Evolutionary conservation across 2,888 invertebrate genomes (phyloP).

Genomic region (Dascillus cervinus): DNA sequence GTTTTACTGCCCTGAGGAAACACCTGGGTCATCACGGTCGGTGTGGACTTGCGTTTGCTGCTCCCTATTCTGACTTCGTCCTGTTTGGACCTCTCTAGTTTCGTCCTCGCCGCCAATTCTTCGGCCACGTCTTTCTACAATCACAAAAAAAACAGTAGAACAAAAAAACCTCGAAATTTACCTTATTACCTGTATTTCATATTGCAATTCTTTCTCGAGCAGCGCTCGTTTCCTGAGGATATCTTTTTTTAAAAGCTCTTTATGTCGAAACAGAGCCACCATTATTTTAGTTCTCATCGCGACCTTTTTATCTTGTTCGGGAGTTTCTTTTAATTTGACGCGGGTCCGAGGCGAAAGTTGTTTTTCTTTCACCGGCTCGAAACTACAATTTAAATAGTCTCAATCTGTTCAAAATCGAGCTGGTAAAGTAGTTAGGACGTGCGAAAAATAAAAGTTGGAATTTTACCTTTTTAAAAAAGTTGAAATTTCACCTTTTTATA

Average conservation of each 20-base stretch:
- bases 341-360: constrained; percentile 32
- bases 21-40: constrained; percentile 30
- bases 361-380: constrained; percentile 27
- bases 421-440: too few species aligned
- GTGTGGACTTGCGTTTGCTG: constrained; percentile 47
- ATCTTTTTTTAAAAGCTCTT: constrained; percentile 87
- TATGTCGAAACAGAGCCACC: constrained; percentile 75
- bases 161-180: constrained; percentile 1
- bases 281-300: constrained; percentile 57
- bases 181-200: constrained; percentile 69
- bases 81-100: constrained; percentile 60
- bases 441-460: too few species aligned
- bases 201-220: constrained; percentile 81
- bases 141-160: background rate
- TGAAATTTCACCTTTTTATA: too few species aligned
- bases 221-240: constrained; percentile 84
- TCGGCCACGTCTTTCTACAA: constrained; percentile 64
- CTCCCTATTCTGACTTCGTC: constrained; percentile 52
- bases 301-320: constrained; percentile 49
- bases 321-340: constrained; percentile 37
- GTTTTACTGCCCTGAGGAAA: constrained; percentile 28
- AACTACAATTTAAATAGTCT: constrained; percentile 6
- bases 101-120: constrained; percentile 62
- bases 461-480: too few species aligned
- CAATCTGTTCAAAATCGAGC: background rate